Evolutionary conservation across 2,797 vertebrate species (phyloP).

Genomic region (Allochrocebus solatus): DNA sequence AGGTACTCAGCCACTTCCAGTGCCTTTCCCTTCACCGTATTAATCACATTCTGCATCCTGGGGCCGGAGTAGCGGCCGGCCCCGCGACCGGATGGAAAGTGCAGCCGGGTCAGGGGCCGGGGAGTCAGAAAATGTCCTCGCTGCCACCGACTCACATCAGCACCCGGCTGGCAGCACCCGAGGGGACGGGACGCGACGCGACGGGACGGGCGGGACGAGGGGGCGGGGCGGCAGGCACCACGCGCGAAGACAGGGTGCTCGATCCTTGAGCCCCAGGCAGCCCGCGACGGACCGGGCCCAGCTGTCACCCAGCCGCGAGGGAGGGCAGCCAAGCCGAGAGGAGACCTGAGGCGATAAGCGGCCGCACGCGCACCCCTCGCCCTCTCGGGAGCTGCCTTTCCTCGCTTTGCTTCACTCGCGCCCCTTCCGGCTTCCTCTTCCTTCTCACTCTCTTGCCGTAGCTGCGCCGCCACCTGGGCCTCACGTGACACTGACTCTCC

Average conservation of each 20-base stretch:
- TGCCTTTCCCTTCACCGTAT: constrained; percentile 95
- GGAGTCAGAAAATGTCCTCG: background rate
- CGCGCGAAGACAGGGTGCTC: constrained; percentile 71
- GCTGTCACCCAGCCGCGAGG: constrained; percentile 63
- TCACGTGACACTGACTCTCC: constrained; percentile 65
- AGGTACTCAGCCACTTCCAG: constrained; percentile 95
- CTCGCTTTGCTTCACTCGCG: background rate
- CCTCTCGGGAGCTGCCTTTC: background rate
- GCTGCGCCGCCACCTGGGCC: constrained; percentile 25
- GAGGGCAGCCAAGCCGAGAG: constrained; percentile 57
- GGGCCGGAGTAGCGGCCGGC: constrained; percentile 50
- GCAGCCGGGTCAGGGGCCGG: background rate
- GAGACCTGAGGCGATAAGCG: constrained; percentile 62
- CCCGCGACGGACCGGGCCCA: constrained; percentile 46
- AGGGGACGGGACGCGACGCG: background rate
- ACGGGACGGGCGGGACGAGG: constrained; percentile 35
- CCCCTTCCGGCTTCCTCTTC: constrained; percentile 62
- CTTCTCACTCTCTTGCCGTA: constrained; percentile 2
- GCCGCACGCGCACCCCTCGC: constrained; percentile 37
- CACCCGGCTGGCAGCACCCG: constrained; percentile 68
- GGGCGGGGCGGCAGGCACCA: constrained; percentile 47
- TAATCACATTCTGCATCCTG: constrained; percentile 95
- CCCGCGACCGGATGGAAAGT: constrained; percentile 30
- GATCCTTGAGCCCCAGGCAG: background rate
- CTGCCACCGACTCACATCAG: background rate